Evolutionary conservation across 2,888 invertebrate species (phyloP).

Genomic region (Callinectes sapidus): DNA sequence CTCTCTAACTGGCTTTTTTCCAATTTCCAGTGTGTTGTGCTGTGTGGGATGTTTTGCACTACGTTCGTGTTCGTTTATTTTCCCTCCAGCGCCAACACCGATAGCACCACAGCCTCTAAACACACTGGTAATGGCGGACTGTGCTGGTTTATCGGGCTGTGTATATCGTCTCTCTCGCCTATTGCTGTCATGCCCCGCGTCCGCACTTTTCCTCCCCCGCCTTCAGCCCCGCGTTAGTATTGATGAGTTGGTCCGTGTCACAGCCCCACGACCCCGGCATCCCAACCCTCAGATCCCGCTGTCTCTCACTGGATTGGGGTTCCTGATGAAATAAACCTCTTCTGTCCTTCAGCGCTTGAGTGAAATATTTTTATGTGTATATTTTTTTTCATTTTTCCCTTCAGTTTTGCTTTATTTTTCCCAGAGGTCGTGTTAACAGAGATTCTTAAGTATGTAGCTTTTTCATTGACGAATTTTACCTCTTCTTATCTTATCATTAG

Average conservation of each 20-base stretch:
- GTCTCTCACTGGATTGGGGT: no score
- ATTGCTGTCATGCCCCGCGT: not conserved
- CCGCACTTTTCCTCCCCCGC: not conserved
- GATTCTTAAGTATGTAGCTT: no score
- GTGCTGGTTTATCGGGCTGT: not conserved
- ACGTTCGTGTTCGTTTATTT: not conserved
- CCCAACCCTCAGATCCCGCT: no score
- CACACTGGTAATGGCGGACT: not conserved
- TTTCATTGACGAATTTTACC: no score
- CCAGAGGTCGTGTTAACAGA: no score
- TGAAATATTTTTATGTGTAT: not conserved
- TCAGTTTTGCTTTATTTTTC: no score
- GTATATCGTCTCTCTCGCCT: not conserved
- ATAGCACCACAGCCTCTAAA: not conserved
- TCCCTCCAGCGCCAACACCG: not conserved
- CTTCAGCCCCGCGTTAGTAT: not conserved
- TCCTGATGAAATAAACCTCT: not conserved
- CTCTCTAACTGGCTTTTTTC: not conserved
- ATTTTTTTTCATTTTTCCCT: no score
- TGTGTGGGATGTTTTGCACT: not conserved
- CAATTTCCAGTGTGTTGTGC: not conserved
- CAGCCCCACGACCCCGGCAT: not conserved
- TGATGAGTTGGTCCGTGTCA: not conserved
- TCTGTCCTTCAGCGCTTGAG: not conserved
- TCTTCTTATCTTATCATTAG: no score